Evolutionary conservation across 2,888 invertebrate genomes (phyloP), one percentile per base, ranked within the genome.

Genomic region (Drosophila borealis): DNA sequence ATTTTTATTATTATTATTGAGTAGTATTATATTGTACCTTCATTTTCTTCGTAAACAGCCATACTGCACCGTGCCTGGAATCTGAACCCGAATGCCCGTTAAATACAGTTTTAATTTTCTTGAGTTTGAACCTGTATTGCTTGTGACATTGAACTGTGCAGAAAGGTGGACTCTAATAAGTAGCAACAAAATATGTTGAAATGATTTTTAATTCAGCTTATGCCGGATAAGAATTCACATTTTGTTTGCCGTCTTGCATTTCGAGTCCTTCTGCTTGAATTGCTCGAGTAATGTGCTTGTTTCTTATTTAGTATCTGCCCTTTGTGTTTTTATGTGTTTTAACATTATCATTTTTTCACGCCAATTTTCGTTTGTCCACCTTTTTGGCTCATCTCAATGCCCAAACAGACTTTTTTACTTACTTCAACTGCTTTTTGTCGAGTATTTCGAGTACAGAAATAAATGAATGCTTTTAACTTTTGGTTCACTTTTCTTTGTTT

Each of bases 371-470:
- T 48, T 70, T 57, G 46, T 53, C 42, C 45, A 57, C 41, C 49
- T 44, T 42, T 56, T 63, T 71, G 34, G 46, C 33, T 61, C 68
- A 62, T 44, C 62, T 57, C 59, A 64, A 56, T 61, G 81, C 74
- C 80, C 37, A 45, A 67, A 51, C 45, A 57, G 63, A 71, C 68
- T 88, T 89, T 88, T 82, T 90, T 79, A 78, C 88, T 88, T 77
- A 85, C 71, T 85, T 76, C 51, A 54, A 19, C 62, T 50, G 36
- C 65, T 73, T 54, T 62, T 55, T 63, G 54, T 19, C 19, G 44
- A 65, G 44, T 60, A 25, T 56, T 54, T 57, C 39, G 36, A 44
- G 17, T 46, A 59, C 29, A 25, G 48, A 50, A 48, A 41, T 49
- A 72, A 55, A 41, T 61, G 54, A 49, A 60, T 53, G 44, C 29